phyloP scores from a whole-genome alignment of 2,113 vertebrate genomes.

The Meleagris gallopavo region DNA sequence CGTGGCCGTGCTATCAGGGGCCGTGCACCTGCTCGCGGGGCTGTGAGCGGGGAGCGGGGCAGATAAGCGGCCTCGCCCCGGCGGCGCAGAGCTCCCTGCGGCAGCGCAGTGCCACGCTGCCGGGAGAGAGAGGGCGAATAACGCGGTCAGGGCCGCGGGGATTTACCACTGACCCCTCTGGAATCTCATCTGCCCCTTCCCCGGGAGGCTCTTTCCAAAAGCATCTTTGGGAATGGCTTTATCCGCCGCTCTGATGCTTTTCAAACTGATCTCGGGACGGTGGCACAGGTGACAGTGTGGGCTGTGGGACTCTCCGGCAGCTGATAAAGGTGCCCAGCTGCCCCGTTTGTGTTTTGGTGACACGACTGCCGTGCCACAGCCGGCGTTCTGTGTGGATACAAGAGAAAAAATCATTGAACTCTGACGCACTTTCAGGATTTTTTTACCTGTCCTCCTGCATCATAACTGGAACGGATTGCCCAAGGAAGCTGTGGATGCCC shows the following conservation, averaged over 20 bases:
- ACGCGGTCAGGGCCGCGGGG: background rate
- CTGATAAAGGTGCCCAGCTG: background rate
- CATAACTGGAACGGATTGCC: no score
- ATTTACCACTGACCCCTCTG: background rate
- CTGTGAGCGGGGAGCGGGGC: background rate
- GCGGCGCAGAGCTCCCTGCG: background rate
- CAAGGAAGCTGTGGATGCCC: no score
- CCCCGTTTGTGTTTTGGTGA: background rate
- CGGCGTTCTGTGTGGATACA: background rate
- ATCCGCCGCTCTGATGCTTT: background rate
- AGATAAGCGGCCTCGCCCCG: slow-evolving; percentile 27
- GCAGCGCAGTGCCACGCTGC: background rate
- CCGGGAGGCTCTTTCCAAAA: background rate
- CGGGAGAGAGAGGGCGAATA: background rate
- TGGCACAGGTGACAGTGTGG: background rate
- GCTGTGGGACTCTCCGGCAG: background rate
- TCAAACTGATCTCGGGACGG: no score
- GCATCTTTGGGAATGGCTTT: background rate
- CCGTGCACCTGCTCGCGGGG: background rate
- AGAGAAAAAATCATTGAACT: background rate
- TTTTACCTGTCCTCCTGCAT: background rate
- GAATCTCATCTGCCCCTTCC: background rate
- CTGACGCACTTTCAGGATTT: background rate
- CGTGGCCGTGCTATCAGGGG: slow-evolving; percentile 30
- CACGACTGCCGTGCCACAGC: fast-evolving